These are phyloP conservation scores for Acanthosoma haemorrhoidale DNA, from an alignment of 2,888 invertebrate species.

Conservation along the genomic window DNA sequence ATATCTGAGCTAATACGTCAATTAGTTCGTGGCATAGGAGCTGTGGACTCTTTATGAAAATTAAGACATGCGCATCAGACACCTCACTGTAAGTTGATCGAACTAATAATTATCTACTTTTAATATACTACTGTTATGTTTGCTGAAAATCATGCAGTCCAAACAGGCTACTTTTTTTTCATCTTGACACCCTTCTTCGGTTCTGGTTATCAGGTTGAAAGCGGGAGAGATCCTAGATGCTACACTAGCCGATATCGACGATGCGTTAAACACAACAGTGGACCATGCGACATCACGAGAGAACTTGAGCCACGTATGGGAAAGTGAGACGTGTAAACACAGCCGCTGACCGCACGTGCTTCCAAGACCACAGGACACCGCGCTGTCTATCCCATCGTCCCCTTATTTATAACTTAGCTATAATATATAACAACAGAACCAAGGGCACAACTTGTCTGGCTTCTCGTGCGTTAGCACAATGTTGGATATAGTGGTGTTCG, in stretches of 20 bases:
- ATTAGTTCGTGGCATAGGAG: no score
- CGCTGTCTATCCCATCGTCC: not conserved
- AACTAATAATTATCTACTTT: no score
- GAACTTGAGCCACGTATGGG: slow-evolving; percentile 1
- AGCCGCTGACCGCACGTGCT: slow-evolving; percentile 8
- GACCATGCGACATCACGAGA: not conserved
- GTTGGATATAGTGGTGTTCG: not conserved
- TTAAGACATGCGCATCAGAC: no score
- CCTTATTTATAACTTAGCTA: not conserved
- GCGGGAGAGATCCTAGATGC: no score
- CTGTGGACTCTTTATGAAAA: no score
- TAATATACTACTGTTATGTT: no score
- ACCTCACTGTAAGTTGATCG: no score
- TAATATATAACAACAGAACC: not conserved
- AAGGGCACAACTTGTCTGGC: not conserved
- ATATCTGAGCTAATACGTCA: no score
- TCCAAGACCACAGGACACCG: slow-evolving; percentile 1
- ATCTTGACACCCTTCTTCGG: no score
- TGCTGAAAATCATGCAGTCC: no score
- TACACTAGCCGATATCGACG: not conserved
- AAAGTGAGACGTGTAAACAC: slow-evolving; percentile 11
- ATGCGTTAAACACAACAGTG: not conserved
- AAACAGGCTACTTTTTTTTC: no score
- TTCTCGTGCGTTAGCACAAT: not conserved
- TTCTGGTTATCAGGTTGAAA: no score